Percentiles rank a stretch among this genome's conserved stretches.
Conservation (phyloP, 2,888 invertebrate species). For the Papilio elwesi region DNA sequence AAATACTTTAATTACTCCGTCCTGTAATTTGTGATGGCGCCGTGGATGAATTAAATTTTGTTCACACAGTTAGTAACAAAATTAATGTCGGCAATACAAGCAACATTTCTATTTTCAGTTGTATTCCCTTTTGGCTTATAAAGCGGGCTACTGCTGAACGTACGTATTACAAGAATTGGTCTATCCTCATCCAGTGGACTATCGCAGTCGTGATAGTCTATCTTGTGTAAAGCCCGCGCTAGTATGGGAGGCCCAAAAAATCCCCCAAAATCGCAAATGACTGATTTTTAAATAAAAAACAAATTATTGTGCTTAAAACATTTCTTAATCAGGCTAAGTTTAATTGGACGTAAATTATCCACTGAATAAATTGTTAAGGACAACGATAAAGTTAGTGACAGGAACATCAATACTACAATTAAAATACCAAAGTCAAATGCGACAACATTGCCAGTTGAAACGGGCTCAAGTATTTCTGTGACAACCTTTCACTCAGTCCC, state of each 20-base stretch:
- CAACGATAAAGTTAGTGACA: background rate
- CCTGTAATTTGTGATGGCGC: background rate
- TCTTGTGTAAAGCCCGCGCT: too few species aligned
- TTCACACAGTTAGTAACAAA: too few species aligned
- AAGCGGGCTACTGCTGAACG: too few species aligned
- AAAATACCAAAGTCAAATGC: background rate
- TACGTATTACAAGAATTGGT: too few species aligned
- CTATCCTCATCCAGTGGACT: too few species aligned
- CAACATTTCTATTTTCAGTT: too few species aligned
- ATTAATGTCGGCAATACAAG: too few species aligned
- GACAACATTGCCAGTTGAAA: background rate
- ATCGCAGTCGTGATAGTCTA: too few species aligned
- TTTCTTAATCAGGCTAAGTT: conserved; percentile 15
- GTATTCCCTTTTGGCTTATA: too few species aligned
- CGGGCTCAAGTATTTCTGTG: conserved; percentile 1
- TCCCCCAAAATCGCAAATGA: too few species aligned
- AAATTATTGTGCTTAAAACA: background rate
- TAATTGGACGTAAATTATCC: conserved; percentile 24
- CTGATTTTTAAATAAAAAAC: background rate
- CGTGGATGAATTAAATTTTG: background rate
- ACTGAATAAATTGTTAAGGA: conserved; percentile 1
- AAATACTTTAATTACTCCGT: conserved; percentile 1
- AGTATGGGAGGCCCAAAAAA: too few species aligned
- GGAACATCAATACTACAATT: conserved; percentile 2
- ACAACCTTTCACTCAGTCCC: background rate